Evolutionary conservation across 2,888 invertebrate genomes (phyloP).

Genomic region (Stenodera caucasica): DNA sequence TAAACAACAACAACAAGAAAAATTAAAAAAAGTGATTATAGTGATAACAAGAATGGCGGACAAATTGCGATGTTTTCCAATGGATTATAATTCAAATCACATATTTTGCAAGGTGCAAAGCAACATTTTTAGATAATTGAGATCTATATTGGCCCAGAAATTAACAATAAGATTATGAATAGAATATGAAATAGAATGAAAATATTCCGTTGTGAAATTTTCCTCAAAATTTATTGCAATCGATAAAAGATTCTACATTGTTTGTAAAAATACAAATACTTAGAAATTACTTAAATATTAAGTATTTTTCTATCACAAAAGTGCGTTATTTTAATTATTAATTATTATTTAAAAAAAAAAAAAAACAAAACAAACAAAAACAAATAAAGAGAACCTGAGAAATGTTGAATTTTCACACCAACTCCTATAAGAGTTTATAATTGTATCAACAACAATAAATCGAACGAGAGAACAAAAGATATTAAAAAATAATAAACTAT

Average conservation of each 20-base stretch:
- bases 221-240: conserved; percentile 19
- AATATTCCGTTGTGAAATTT: conserved; percentile 27
- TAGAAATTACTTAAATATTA: conserved; percentile 52
- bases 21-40: background rate
- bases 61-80: conserved; percentile 18
- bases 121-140: conserved; percentile 37
- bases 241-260: conserved; percentile 34
- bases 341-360: conserved; percentile 19
- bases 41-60: conserved; percentile 12
- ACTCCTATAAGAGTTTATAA: background rate
- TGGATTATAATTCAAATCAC: conserved; percentile 18
- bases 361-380: conserved; percentile 23
- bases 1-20: background rate
- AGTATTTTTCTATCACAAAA: conserved; percentile 52
- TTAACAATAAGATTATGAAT: conserved; percentile 31
- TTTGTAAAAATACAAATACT: conserved; percentile 52
- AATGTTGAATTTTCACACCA: conserved; percentile 23
- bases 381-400: conserved; percentile 30
- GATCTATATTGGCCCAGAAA: conserved; percentile 41
- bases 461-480: conserved; percentile 17
- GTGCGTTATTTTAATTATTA: conserved; percentile 33
- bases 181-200: conserved; percentile 30
- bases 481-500: conserved; percentile 19
- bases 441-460: conserved; percentile 18
- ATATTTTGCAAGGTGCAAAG: conserved; percentile 34